A percentile compares a stretch with the other conserved stretches of the same genome.
Evolutionary conservation across 2,797 vertebrate species (phyloP).

Genomic region (Coregonus ussuriensis): DNA sequence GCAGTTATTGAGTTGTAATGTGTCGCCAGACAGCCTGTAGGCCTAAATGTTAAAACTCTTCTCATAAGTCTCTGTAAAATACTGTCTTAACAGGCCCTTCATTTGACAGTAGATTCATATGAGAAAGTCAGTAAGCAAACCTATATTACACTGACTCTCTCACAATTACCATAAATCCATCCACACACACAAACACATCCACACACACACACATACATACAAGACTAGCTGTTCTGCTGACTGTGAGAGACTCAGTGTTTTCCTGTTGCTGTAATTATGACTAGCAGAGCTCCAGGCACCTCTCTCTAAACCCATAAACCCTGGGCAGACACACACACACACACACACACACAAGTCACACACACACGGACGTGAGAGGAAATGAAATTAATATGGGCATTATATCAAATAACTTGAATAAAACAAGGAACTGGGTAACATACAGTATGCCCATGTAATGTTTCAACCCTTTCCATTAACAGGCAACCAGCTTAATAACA

Average conservation of each 20-base stretch:
- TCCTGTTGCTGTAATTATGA: slow-evolving; percentile 20
- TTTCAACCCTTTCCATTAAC: not conserved
- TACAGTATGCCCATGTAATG: not conserved
- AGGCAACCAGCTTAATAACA: not conserved
- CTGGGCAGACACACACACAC: not conserved
- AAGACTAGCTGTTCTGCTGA: slow-evolving; percentile 32
- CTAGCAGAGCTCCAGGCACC: slow-evolving; percentile 27
- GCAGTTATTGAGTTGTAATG: not conserved
- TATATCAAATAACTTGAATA: not conserved
- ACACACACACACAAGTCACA: no score
- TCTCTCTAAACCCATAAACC: slow-evolving; percentile 5
- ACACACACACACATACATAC: slow-evolving; percentile 8
- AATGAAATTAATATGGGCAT: not conserved
- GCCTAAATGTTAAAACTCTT: not conserved
- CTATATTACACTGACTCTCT: not conserved
- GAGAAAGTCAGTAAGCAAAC: not conserved
- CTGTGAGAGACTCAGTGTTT: slow-evolving; percentile 36
- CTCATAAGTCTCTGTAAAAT: not conserved
- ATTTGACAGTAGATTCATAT: not conserved
- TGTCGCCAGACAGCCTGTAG: not conserved
- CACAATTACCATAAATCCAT: not conserved
- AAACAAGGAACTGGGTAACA: not conserved
- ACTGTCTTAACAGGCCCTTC: no score
- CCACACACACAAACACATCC: not conserved
- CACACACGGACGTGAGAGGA: no score